phyloP scores from a whole-genome alignment of 1,140 invertebrate species.

The Homalodisca vitripennis region DNA sequence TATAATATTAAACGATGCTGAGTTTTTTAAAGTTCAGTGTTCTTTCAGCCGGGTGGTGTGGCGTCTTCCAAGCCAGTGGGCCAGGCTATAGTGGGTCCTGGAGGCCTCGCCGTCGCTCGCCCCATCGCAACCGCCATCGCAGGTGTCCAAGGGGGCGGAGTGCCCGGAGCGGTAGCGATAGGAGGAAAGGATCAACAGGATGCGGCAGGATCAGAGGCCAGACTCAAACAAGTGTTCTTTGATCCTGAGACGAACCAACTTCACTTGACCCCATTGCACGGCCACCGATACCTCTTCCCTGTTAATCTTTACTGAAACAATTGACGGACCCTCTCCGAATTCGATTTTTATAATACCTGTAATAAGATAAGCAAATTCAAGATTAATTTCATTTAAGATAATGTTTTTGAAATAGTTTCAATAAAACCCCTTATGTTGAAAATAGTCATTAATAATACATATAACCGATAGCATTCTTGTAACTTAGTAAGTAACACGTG shows the following conservation, averaged over 20 bases:
- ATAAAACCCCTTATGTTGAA: too few relatives aligned
- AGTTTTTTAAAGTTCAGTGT: too few relatives aligned
- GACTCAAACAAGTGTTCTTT: neutral
- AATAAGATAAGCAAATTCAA: too few relatives aligned
- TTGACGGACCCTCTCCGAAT: too few relatives aligned
- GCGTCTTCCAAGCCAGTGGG: constrained; percentile 66
- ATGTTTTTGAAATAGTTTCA: too few relatives aligned
- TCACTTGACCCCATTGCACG: neutral
- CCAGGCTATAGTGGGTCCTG: constrained; percentile 63
- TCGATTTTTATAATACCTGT: too few relatives aligned
- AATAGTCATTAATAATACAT: too few relatives aligned
- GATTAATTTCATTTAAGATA: too few relatives aligned
- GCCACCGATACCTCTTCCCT: constrained; percentile 10
- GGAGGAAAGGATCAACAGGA: constrained; percentile 13
- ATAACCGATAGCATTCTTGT: too few relatives aligned
- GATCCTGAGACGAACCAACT: constrained; percentile 3
- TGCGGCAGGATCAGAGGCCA: constrained; percentile 22
- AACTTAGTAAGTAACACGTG: too few relatives aligned
- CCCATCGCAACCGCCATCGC: constrained; percentile 69
- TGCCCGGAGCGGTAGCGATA: neutral
- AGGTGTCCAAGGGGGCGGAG: constrained; percentile 51
- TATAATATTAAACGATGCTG: too few relatives aligned
- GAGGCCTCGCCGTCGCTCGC: constrained; percentile 62
- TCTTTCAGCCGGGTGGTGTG: constrained; percentile 59
- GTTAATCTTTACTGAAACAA: constrained; percentile 14